Conservation (phyloP, 1,140 invertebrate genomes). For the Paracyclopina nana region DNA sequence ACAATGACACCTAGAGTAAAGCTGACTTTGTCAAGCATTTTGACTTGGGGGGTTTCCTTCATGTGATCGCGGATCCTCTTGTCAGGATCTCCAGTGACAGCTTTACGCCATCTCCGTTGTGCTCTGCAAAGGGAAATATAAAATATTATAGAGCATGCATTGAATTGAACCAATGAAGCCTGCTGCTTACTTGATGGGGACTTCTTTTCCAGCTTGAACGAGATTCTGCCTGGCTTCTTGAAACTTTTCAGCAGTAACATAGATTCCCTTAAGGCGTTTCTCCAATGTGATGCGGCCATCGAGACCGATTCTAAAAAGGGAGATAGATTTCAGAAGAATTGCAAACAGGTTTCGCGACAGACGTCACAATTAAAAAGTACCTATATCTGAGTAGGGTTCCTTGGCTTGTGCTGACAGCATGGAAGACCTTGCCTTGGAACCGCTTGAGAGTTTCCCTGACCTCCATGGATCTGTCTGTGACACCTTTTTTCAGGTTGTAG, state of each 20-base stretch:
- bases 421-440: too few relatives aligned
- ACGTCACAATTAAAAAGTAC: too few relatives aligned
- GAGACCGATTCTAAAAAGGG: neutral
- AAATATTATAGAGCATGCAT: neutral
- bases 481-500: too few relatives aligned
- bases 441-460: too few relatives aligned
- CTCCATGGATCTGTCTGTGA: too few relatives aligned
- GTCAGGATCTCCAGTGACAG: slow-evolving; percentile 14
- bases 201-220: neutral
- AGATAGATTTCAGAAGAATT: too few relatives aligned
- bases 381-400: too few relatives aligned
- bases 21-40: slow-evolving; percentile 3
- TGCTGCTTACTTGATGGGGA: neutral
- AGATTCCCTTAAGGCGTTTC: neutral
- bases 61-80: slow-evolving; percentile 15
- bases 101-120: neutral
- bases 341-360: too few relatives aligned
- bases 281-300: neutral
- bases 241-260: neutral
- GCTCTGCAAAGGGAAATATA: neutral
- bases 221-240: neutral
- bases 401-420: too few relatives aligned
- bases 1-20: slow-evolving; percentile 8
- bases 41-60: slow-evolving; percentile 13
- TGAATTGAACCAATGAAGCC: neutral